Conservation (phyloP, 2,113 vertebrate species). For the Vanacampus margaritifer region DNA sequence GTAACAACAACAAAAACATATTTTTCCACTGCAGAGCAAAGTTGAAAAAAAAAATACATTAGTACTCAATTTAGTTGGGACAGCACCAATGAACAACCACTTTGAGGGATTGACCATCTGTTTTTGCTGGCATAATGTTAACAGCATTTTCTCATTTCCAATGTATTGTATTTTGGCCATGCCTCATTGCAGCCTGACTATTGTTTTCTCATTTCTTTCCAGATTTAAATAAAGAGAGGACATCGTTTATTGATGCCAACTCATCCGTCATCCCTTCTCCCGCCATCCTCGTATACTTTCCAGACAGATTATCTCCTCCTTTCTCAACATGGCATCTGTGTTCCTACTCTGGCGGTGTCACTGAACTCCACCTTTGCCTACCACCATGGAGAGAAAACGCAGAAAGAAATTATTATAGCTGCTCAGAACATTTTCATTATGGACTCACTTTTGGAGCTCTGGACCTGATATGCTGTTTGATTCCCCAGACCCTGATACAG, state of each 20-base stretch:
- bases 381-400: slow-evolving; percentile 95
- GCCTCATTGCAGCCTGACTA: background rate
- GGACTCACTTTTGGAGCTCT: slow-evolving; percentile 70
- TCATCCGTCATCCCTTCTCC: background rate
- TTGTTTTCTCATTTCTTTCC: slow-evolving; percentile 2
- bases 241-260: background rate
- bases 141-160: background rate
- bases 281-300: background rate
- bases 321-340: slow-evolving; percentile 55
- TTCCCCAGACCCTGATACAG: slow-evolving; percentile 21
- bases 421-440: slow-evolving; percentile 54
- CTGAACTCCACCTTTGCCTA: slow-evolving; percentile 58
- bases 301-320: slow-evolving; percentile 3
- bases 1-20: no score
- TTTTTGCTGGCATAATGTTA: background rate
- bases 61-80: background rate
- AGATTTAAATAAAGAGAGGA: slow-evolving; percentile 5
- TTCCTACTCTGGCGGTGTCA: slow-evolving; percentile 45
- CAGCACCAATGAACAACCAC: background rate
- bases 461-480: slow-evolving; percentile 59
- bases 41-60: no score
- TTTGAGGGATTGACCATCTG: background rate
- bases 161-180: background rate
- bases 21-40: no score
- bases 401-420: slow-evolving; percentile 90